Conservation (phyloP, 1,140 invertebrate genomes). For the Bombus polaris region DNA sequence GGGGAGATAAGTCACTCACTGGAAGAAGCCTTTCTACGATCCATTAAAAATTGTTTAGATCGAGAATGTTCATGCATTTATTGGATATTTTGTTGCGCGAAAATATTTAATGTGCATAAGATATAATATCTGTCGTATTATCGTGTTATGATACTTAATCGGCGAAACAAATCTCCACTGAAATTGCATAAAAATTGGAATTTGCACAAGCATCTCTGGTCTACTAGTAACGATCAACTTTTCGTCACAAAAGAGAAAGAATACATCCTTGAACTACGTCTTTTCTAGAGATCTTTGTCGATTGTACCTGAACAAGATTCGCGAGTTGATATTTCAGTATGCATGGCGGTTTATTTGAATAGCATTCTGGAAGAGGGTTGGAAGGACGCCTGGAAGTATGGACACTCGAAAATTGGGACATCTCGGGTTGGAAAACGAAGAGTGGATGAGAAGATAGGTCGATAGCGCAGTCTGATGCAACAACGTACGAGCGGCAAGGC, state of each 20-base stretch:
- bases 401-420: neutral
- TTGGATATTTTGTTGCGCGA: no score
- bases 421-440: neutral
- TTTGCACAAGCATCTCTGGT: no score
- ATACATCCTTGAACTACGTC: neutral
- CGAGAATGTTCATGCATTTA: neutral
- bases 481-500: conserved; percentile 30
- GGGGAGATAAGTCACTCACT: no score
- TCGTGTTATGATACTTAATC: no score
- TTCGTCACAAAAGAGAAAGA: neutral
- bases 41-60: neutral
- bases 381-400: no score
- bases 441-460: conserved; percentile 2
- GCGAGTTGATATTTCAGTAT: neutral
- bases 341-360: neutral
- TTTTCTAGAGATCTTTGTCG: neutral
- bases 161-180: no score
- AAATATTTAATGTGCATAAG: no score
- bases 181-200: no score
- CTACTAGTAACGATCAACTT: neutral
- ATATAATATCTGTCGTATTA: no score
- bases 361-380: neutral
- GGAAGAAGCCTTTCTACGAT: neutral
- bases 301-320: neutral
- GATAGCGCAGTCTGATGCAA: conserved; percentile 16